Conservation (phyloP, 2,888 invertebrate species). For the Micoletzkya japonica region DNA sequence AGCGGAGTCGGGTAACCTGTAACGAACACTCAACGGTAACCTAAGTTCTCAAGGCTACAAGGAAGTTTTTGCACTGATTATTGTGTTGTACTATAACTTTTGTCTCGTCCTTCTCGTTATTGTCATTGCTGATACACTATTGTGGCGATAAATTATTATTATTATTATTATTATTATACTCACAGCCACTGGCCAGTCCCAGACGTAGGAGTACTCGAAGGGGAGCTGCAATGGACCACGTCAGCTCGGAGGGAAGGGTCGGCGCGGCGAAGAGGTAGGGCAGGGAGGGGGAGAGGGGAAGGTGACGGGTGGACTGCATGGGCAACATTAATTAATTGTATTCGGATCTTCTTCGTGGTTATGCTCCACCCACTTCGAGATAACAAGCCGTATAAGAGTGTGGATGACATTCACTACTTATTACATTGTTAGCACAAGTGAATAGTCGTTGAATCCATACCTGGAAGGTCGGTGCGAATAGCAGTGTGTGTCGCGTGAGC, state of each 20-base stretch:
- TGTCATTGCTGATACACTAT: not conserved
- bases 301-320: conserved; percentile 10
- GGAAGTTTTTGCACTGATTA: not conserved
- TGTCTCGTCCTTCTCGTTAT: not conserved
- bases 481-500: conserved; percentile 15
- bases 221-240: conserved; percentile 53
- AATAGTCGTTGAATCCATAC: not conserved
- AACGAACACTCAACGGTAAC: conserved; percentile 1
- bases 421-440: not conserved
- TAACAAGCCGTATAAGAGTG: not conserved
- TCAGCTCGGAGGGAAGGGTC: conserved; percentile 37
- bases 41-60: not conserved
- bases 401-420: too few relatives aligned
- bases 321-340: not conserved
- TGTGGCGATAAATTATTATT: too few relatives aligned
- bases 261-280: conserved; percentile 24
- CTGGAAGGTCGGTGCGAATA: not conserved
- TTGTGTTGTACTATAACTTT: conserved; percentile 5
- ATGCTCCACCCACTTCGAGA: not conserved
- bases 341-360: not conserved
- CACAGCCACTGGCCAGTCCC: conserved; percentile 48
- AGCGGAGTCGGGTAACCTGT: conserved; percentile 56
- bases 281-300: conserved; percentile 23
- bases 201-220: conserved; percentile 50
- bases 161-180: conserved; percentile 18